These are phyloP conservation scores for Drosophila sordidula DNA, from an alignment of 2,888 invertebrate genomes.

Conservation along the genomic window DNA sequence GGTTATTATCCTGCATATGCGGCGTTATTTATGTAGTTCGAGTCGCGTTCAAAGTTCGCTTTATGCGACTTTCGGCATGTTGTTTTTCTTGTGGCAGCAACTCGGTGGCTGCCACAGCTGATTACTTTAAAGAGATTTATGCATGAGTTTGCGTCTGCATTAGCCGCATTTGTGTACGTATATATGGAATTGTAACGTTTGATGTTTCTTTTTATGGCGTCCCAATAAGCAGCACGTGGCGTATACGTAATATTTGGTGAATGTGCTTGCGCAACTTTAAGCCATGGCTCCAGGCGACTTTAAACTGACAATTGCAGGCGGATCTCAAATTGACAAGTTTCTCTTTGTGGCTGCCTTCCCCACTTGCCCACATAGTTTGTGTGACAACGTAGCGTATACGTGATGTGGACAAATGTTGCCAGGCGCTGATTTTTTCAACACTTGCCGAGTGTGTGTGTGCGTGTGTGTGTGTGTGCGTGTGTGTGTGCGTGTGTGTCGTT, in stretches of 20 bases:
- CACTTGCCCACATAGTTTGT: conserved; percentile 27
- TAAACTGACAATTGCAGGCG: conserved; percentile 30
- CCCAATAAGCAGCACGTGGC: conserved; percentile 26
- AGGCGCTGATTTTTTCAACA: conserved; percentile 67
- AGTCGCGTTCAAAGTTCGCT: conserved; percentile 21
- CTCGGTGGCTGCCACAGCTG: conserved; percentile 26
- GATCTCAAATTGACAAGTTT: conserved; percentile 68
- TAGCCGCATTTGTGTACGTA: conserved; percentile 1
- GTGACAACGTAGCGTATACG: conserved; percentile 71
- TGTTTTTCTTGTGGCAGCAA: conserved; percentile 4
- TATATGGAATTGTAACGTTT: conserved; percentile 36
- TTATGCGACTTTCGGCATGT: conserved; percentile 28
- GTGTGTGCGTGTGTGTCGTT: conserved; percentile 6
- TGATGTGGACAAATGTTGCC: conserved; percentile 70
- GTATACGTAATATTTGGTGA: conserved; percentile 42
- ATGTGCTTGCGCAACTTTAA: conserved; percentile 33
- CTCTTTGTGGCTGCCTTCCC: conserved; percentile 1
- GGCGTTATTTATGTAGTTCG: conserved; percentile 51
- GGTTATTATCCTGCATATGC: conserved; percentile 61
- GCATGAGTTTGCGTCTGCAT: conserved; percentile 44
- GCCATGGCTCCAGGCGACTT: conserved; percentile 26
- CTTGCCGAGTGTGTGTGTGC: conserved; percentile 22
- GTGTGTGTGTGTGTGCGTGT: conserved; percentile 7
- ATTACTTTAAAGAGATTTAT: conserved; percentile 64
- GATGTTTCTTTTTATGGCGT: conserved; percentile 39